A percentile compares a stretch with the other conserved stretches of the same genome.
phyloP scores from a whole-genome alignment of 1,140 invertebrate species.

The Wiebesia pumilae region DNA sequence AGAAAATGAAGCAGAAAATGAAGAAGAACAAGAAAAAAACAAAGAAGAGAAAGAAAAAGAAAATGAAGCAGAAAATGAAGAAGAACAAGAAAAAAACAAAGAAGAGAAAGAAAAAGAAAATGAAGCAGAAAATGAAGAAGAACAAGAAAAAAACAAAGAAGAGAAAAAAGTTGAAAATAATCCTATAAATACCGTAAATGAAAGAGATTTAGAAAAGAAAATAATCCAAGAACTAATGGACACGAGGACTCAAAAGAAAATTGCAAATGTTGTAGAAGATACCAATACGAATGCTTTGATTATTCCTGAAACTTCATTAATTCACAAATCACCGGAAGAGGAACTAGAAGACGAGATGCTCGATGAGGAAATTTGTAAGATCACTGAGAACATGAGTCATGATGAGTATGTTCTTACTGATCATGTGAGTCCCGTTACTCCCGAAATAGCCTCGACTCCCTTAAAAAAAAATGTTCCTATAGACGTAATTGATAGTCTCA shows the following conservation, averaged over 20 bases:
- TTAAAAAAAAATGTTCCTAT: conserved; percentile 9
- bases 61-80: conserved; percentile 2
- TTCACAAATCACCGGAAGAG: conserved; percentile 51
- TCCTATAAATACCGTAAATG: neutral
- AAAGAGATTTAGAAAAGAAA: conserved; percentile 17
- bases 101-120: conserved; percentile 1
- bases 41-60: neutral
- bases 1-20: neutral
- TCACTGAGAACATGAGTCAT: conserved; percentile 73
- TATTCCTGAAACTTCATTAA: neutral
- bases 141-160: neutral
- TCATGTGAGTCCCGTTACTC: conserved; percentile 65
- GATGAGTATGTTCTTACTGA: conserved; percentile 73
- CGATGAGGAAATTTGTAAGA: conserved; percentile 73
- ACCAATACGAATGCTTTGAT: neutral
- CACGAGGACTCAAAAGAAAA: neutral
- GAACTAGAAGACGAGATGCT: conserved; percentile 69
- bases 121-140: neutral
- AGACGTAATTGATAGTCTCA: neutral
- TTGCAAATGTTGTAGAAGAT: neutral
- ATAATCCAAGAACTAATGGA: neutral
- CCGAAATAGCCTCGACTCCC: conserved; percentile 58
- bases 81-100: neutral
- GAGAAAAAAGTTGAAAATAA: neutral
- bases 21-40: neutral